A percentile compares a stretch with the other conserved stretches of the same genome.
phyloP scores from a whole-genome alignment of 1,140 invertebrate genomes.

The Metaphire vulgaris region DNA sequence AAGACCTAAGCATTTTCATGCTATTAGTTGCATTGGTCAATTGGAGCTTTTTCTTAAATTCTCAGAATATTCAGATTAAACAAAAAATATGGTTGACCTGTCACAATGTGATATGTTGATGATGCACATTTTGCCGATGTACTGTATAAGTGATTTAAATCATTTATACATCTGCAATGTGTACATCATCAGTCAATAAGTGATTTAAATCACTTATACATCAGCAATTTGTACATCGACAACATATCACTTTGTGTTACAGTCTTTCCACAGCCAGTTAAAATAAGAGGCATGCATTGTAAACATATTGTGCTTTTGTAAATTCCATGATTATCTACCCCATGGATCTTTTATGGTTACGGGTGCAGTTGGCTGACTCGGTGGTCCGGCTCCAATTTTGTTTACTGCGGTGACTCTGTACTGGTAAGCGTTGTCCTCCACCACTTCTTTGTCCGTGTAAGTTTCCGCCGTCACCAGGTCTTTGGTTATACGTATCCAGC shows the following conservation, averaged over 20 bases:
- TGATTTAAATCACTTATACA: not conserved
- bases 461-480: conserved; percentile 68
- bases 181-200: not conserved
- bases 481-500: conserved; percentile 55
- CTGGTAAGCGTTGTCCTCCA: conserved; percentile 92
- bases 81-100: no score
- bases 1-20: not conserved
- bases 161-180: not conserved
- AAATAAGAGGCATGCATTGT: no score
- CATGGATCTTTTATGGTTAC: conserved; percentile 51
- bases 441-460: conserved; percentile 67
- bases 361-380: conserved; percentile 78
- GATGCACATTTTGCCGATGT: no score
- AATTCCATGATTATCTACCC: no score
- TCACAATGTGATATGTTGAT: no score
- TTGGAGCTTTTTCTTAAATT: not conserved
- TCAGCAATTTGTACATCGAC: not conserved
- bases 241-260: not conserved
- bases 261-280: not conserved
- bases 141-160: no score
- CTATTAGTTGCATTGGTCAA: not conserved
- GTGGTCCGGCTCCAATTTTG: conserved; percentile 87
- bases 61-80: no score
- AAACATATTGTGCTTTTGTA: no score
- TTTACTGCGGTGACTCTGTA: conserved; percentile 94